Evolutionary conservation across 2,113 vertebrate genomes (phyloP).

Genomic region (Galbula dea): DNA sequence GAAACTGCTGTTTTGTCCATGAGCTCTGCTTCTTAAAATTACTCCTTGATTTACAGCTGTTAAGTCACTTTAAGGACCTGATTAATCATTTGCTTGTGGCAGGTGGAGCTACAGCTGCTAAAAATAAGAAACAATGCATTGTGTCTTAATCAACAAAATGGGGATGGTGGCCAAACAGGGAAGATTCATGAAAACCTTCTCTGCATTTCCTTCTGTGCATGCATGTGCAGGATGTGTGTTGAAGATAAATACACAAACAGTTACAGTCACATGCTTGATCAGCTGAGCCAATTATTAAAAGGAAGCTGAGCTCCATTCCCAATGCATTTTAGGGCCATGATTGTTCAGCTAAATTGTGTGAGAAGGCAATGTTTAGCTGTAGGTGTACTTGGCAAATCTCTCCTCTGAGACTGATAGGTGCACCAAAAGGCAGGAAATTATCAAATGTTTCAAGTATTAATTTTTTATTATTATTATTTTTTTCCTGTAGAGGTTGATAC

Average conservation of each 20-base stretch:
- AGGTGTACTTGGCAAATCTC: background rate
- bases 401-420: background rate
- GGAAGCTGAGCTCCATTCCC: background rate
- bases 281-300: background rate
- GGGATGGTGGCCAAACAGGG: background rate
- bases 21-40: slow-evolving; percentile 56
- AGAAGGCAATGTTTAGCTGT: background rate
- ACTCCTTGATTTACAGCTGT: slow-evolving; percentile 60
- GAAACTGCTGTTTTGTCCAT: slow-evolving; percentile 51
- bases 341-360: background rate
- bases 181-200: background rate
- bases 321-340: background rate
- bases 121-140: slow-evolving; percentile 42
- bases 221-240: background rate
- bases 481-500: background rate
- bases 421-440: background rate
- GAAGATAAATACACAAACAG: background rate
- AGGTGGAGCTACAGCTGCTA: slow-evolving; percentile 11
- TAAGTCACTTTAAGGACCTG: slow-evolving; percentile 60
- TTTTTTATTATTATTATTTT: background rate
- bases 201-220: too few relatives aligned
- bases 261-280: background rate
- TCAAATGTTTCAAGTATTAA: background rate
- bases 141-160: slow-evolving; percentile 8
- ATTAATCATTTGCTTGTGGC: slow-evolving; percentile 39